Evolutionary conservation across 1,140 invertebrate genomes (phyloP).

Genomic region (Proctacanthus coquilletti): DNA sequence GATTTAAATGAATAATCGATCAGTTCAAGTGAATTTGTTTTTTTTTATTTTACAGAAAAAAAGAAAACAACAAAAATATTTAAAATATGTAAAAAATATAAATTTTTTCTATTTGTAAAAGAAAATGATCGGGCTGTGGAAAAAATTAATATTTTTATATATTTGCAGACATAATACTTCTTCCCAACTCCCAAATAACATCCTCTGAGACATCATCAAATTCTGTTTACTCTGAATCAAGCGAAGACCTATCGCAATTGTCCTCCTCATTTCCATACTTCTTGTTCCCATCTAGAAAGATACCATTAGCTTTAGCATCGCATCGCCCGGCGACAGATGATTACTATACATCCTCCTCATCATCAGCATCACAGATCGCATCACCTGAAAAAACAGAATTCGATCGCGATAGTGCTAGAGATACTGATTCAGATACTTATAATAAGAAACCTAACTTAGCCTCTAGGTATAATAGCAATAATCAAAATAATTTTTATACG

Average conservation of each 20-base stretch:
- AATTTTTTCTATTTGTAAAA: too few relatives aligned
- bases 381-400: too few relatives aligned
- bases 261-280: slow-evolving; percentile 1
- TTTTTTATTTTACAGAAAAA: too few relatives aligned
- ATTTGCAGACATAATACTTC: slow-evolving; percentile 3
- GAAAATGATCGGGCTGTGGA: too few relatives aligned
- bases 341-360: not conserved
- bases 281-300: slow-evolving; percentile 3
- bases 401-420: not conserved
- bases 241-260: too few relatives aligned
- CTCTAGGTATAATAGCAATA: not conserved
- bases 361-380: slow-evolving; percentile 1
- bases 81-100: too few relatives aligned
- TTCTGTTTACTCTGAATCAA: slow-evolving; percentile 1
- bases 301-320: slow-evolving; percentile 4
- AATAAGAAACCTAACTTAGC: too few relatives aligned
- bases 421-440: not conserved
- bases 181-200: not conserved
- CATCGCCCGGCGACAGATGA: slow-evolving; percentile 3
- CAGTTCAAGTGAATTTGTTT: too few relatives aligned
- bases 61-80: too few relatives aligned
- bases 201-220: slow-evolving; percentile 3
- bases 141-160: not conserved
- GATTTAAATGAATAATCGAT: too few relatives aligned
- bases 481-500: not conserved